Conservation (phyloP, 1,140 invertebrate genomes). For the Papilio glaucus region DNA sequence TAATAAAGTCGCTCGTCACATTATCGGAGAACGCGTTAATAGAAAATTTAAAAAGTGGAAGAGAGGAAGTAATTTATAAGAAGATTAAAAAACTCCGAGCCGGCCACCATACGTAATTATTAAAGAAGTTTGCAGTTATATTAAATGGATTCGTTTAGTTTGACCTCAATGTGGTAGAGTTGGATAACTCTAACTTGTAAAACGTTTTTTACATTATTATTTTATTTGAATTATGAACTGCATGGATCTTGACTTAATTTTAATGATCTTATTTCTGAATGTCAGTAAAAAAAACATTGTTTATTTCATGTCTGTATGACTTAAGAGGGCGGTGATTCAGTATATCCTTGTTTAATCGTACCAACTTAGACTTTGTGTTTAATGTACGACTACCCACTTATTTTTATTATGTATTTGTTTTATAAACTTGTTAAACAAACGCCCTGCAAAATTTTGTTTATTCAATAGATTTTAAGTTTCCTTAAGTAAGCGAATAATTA, state of each 20-base stretch:
- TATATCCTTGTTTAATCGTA: too few relatives aligned
- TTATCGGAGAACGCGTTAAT: slow-evolving; percentile 14
- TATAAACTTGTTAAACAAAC: too few relatives aligned
- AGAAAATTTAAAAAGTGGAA: slow-evolving; percentile 8
- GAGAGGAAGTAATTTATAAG: slow-evolving; percentile 22
- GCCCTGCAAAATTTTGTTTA: too few relatives aligned
- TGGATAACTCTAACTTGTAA: background rate
- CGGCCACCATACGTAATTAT: background rate
- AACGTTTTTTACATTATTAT: slow-evolving; percentile 2
- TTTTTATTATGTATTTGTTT: too few relatives aligned
- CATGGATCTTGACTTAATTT: background rate
- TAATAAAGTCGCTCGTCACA: slow-evolving; percentile 11
- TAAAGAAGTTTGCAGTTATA: slow-evolving; percentile 10
- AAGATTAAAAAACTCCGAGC: slow-evolving; percentile 22
- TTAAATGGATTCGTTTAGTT: slow-evolving; percentile 15
- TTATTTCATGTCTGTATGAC: too few relatives aligned
- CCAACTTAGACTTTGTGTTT: too few relatives aligned
- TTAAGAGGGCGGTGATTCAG: too few relatives aligned
- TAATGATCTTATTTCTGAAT: too few relatives aligned
- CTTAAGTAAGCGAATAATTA: too few relatives aligned
- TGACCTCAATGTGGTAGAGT: slow-evolving; percentile 1
- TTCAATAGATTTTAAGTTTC: too few relatives aligned
- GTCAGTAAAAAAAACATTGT: too few relatives aligned
- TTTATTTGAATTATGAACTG: background rate
- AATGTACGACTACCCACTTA: too few relatives aligned